Evolutionary conservation across 2,888 invertebrate genomes (phyloP), one percentile per base, ranked within the genome.

Genomic region (Cordilura impudica): DNA sequence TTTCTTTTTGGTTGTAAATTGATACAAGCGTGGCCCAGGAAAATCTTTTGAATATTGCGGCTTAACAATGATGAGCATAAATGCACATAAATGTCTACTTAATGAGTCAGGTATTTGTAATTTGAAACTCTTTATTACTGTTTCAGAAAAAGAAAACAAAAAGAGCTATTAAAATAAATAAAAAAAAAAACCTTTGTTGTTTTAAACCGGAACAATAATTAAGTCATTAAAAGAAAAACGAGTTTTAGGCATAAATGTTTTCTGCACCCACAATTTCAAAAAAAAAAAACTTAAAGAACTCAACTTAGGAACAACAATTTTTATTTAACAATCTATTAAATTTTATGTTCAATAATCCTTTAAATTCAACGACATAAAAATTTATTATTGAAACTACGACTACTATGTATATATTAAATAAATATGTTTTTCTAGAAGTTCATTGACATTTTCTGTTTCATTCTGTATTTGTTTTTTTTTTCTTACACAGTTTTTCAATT

Each of bases 61-160:
- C 29, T 51, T 35, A 39, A 10, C 10, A 10, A 56, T 43, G 14
- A 43, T 12, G 19, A 16, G 3, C 45, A 29, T 61, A 29, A 56
- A 49, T 21, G 21, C n/a, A 35, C 35, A 35, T 23, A n/a, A 23
- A 10, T 12, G 14, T 39, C 7, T 31, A 45, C 29, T 67, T 29
- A 47, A 14, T 18, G 45, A 60, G 60, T 53, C 58, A 66, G 66
- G 45, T 53, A 67, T 67, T 67, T 45, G 53, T 43, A 60, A 53
- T 60, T 74, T 53, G 60, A 66, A 65, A 66, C 51, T 49, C 49
- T 66, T 66, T 66, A 26, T 21, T 4, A 12, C 14, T 14, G 5
- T 51, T 39, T 51, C 35, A 21, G 19, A 29, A 31, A 31, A 6
- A n/a, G 4, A 39, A 49, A 26, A 16, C 21, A 56, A 39, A 58